Evolutionary conservation across 2,888 invertebrate species (phyloP), one percentile per base, ranked within the genome.

Genomic region (Drosophila mimica): DNA sequence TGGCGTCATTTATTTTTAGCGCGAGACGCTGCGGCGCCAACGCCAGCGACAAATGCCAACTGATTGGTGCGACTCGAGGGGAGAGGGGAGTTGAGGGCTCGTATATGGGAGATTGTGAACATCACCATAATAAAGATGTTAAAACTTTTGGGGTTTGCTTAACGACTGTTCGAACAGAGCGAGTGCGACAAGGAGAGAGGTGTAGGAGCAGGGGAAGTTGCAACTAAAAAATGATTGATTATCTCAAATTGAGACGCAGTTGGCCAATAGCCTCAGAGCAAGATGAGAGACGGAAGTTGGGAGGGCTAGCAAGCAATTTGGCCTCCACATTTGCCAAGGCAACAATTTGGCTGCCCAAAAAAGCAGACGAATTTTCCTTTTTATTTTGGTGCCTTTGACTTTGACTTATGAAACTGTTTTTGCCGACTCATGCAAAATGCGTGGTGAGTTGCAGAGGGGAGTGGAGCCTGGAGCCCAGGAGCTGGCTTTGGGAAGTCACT

Each of bases 21-120:
- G 61, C 77, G 84, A 88, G 88, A 91, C 91, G 73, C 68, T 46
- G 82, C 61, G 88, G 75, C 89, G 88, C 89, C 91, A 87, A 68
- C 25, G 67, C 15, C 76, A 71, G 66, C 74, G 74, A 68, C 78
- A 79, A 70, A 46, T 43, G 62, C 53, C 69, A 58, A 63, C 33
- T 46, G 20, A 46, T 25, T 46, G 13, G 43, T 0, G 4, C 25
- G 33, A 17, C 0, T n/a, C n/a, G n/a, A n/a, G 4, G 15, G 25
- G 13, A n/a, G n/a, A n/a, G n/a, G 6, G 59, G 3, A n/a, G 28
- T 7, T 33, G 11, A 5, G 31, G 46, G 34, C 36, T 34, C 28
- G 11, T 20, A 34, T 20, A 38, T 17, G 30, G 40, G 25, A 69
- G 48, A 48, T 48, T 59, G 43, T 51, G 49, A 51, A 46, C 60